Percentiles rank a stretch among this genome's conserved stretches.
Evolutionary conservation across 2,113 vertebrate species (phyloP).

Genomic region (Poeciliopsis retropinna): DNA sequence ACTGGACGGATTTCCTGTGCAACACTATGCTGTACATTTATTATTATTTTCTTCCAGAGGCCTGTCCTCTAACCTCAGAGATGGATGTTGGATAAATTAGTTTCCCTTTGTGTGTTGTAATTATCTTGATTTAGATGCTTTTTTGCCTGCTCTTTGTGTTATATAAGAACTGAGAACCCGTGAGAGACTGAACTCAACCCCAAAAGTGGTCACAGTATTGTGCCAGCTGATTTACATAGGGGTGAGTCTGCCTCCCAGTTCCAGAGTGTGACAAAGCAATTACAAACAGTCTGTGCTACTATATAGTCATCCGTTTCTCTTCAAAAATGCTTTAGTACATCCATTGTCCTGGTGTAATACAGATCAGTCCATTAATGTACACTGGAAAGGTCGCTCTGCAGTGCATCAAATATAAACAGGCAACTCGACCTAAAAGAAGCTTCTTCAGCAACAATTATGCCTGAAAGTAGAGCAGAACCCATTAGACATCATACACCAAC

Average conservation of each 20-base stretch:
- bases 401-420: too few relatives aligned
- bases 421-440: not conserved
- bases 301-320: not conserved
- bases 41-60: constrained; percentile 63
- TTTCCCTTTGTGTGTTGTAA: constrained; percentile 72
- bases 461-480: not conserved
- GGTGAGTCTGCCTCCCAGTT: not conserved
- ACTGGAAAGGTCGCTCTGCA: not conserved
- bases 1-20: constrained; percentile 75
- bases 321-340: not conserved
- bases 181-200: not conserved
- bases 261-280: not conserved
- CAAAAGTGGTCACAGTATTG: not conserved
- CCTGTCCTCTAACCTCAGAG: constrained; percentile 62
- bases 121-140: too few relatives aligned
- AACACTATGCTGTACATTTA: constrained; percentile 71
- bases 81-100: constrained; percentile 75
- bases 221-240: not conserved
- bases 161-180: not conserved
- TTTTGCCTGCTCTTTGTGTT: not conserved
- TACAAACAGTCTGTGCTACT: not conserved
- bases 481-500: too few relatives aligned
- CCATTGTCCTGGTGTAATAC: not conserved
- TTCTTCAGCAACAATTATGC: not conserved
- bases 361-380: not conserved